These are phyloP conservation scores for Spodoptera litura DNA, from an alignment of 1,140 invertebrate genomes.

Conservation along the genomic window DNA sequence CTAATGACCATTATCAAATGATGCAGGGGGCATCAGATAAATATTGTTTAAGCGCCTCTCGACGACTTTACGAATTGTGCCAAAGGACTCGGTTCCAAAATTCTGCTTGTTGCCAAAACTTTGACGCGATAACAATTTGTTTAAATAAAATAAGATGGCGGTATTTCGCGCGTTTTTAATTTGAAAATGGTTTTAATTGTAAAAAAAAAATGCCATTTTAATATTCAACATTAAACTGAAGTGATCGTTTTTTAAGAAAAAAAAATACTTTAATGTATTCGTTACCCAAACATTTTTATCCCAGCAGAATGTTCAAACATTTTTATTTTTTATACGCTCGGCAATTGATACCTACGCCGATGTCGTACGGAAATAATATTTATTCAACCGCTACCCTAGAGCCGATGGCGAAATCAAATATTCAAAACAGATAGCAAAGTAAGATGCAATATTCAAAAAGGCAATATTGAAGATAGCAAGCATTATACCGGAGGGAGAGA, in stretches of 20 bases:
- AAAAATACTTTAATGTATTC: too few relatives aligned
- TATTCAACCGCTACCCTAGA: background rate
- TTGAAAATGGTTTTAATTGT: too few relatives aligned
- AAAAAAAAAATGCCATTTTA: too few relatives aligned
- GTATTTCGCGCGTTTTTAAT: too few relatives aligned
- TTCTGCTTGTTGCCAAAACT: background rate
- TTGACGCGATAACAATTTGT: background rate
- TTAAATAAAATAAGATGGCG: too few relatives aligned
- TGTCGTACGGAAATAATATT: slow-evolving; percentile 10
- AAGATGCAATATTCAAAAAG: slow-evolving; percentile 55
- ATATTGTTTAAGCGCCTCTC: slow-evolving; percentile 41
- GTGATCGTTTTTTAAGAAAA: too few relatives aligned
- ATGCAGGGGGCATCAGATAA: slow-evolving; percentile 46
- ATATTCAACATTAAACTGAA: too few relatives aligned
- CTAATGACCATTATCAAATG: slow-evolving; percentile 43
- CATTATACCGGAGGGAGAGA: slow-evolving; percentile 53
- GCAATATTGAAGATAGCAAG: slow-evolving; percentile 48
- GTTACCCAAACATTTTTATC: background rate
- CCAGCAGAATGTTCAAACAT: background rate
- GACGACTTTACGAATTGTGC: background rate
- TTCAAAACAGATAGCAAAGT: slow-evolving; percentile 52
- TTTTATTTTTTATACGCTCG: background rate
- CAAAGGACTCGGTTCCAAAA: background rate
- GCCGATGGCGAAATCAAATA: slow-evolving; percentile 47
- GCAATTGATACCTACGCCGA: background rate